phyloP scores from a whole-genome alignment of 2,113 vertebrate genomes.

The Thryonomys swinderianus region DNA sequence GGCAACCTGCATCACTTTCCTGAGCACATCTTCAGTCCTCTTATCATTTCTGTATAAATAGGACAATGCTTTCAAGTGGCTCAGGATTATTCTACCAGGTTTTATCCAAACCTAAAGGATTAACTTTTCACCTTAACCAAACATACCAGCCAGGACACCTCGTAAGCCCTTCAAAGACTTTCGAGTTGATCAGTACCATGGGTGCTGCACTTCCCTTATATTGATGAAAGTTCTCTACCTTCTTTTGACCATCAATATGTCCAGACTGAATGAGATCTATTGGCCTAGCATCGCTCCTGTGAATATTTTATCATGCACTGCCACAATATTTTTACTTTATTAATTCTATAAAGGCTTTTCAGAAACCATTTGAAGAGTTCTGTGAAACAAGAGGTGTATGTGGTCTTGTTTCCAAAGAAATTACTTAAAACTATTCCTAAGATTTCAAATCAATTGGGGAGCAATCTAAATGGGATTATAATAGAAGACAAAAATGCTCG shows the following conservation, averaged over 20 bases:
- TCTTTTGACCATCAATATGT: constrained; percentile 13
- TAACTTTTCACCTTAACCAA: constrained; percentile 58
- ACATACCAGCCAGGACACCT: constrained; percentile 46
- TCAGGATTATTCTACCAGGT: constrained; percentile 65
- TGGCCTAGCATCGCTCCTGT: not conserved
- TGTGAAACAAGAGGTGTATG: not conserved
- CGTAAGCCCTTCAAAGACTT: constrained; percentile 63
- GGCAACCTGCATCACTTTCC: constrained; percentile 38
- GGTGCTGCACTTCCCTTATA: constrained; percentile 15
- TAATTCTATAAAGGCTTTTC: constrained; percentile 63
- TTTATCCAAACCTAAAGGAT: constrained; percentile 49
- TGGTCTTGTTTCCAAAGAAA: not conserved
- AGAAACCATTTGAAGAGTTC: constrained; percentile 8
- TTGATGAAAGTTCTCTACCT: constrained; percentile 48
- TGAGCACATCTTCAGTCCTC: constrained; percentile 34
- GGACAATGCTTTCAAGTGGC: constrained; percentile 58
- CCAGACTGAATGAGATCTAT: constrained; percentile 45
- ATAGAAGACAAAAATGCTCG: not conserved
- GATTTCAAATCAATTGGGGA: not conserved
- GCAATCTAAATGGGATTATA: not conserved
- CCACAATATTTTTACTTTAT: constrained; percentile 58
- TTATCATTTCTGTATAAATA: constrained; percentile 62
- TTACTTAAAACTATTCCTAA: not conserved
- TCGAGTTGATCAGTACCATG: constrained; percentile 12
- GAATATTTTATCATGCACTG: not conserved